These are phyloP conservation scores for Phaethon lepturus DNA, from an alignment of 2,113 vertebrate species.

Conservation along the genomic window DNA sequence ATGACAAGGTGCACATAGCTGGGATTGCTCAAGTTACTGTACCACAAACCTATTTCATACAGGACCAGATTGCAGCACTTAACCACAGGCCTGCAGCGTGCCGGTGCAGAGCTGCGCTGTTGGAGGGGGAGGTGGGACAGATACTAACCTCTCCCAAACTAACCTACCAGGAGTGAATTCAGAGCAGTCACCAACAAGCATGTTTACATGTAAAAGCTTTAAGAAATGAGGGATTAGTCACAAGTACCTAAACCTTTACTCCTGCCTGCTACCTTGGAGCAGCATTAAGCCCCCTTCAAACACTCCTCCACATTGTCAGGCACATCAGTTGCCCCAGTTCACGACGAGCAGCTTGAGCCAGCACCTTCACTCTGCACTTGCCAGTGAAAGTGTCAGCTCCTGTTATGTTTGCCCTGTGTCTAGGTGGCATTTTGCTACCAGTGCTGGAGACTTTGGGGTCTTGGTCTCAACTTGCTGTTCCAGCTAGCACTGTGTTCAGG, in stretches of 20 bases:
- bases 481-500: not conserved
- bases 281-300: fast-evolving
- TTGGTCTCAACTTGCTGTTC: not conserved
- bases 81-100: slow-evolving; percentile 35
- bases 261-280: not conserved
- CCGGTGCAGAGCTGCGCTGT: fast-evolving
- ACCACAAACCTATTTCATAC: slow-evolving; percentile 56
- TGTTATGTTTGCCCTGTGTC: not conserved
- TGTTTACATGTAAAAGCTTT: not conserved
- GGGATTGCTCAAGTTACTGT: slow-evolving; percentile 49
- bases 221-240: not conserved
- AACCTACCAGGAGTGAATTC: not conserved
- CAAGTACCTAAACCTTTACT: not conserved
- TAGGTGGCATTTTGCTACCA: not conserved
- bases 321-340: not conserved
- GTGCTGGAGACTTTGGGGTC: not conserved
- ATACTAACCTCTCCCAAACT: not conserved
- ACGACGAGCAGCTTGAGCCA: not conserved
- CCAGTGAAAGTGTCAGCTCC: not conserved
- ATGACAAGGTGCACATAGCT: slow-evolving; percentile 35
- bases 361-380: not conserved
- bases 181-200: not conserved
- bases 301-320: fast-evolving
- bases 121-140: not conserved
- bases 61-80: slow-evolving; percentile 52